A percentile compares a stretch with the other conserved stretches of the same genome.
Conservation (phyloP, 1,140 invertebrate species). For the Pseudomyrmex sp. region DNA sequence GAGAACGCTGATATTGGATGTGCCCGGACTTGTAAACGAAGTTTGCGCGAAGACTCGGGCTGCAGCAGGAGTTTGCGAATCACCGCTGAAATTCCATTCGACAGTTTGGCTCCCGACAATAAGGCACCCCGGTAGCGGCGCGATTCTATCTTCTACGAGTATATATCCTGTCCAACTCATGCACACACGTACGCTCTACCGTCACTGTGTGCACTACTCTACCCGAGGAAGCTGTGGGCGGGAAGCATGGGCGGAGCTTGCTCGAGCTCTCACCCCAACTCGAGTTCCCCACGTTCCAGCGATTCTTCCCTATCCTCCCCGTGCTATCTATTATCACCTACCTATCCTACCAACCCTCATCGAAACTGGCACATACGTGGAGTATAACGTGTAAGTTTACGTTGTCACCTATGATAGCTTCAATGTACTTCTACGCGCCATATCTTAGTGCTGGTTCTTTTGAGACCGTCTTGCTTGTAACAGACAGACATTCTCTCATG, state of each 20-base stretch:
- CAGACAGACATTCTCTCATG: too few relatives aligned
- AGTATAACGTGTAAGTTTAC: not conserved
- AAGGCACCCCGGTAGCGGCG: conserved; percentile 15
- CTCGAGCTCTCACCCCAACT: conserved; percentile 17
- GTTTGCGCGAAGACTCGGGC: conserved; percentile 52
- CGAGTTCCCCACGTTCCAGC: conserved; percentile 15
- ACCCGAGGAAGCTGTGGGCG: conserved; percentile 51
- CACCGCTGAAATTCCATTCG: conserved; percentile 70
- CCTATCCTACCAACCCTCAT: conserved; percentile 32
- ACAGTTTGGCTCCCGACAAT: conserved; percentile 59
- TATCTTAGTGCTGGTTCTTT: not conserved
- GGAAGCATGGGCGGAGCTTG: conserved; percentile 58
- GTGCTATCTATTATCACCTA: conserved; percentile 45
- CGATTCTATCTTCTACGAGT: conserved; percentile 4
- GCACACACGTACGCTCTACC: not conserved
- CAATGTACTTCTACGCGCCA: not conserved
- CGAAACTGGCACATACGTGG: conserved; percentile 3
- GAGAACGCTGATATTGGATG: conserved; percentile 44
- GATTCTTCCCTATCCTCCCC: conserved; percentile 16
- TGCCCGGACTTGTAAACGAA: conserved; percentile 53
- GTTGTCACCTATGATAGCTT: conserved; percentile 10
- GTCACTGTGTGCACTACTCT: not conserved
- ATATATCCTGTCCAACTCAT: not conserved
- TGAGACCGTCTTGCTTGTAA: too few relatives aligned
- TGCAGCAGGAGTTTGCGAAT: conserved; percentile 58